These are phyloP conservation scores for Orchestia grillus DNA, from an alignment of 1,140 invertebrate species.

Conservation along the genomic window DNA sequence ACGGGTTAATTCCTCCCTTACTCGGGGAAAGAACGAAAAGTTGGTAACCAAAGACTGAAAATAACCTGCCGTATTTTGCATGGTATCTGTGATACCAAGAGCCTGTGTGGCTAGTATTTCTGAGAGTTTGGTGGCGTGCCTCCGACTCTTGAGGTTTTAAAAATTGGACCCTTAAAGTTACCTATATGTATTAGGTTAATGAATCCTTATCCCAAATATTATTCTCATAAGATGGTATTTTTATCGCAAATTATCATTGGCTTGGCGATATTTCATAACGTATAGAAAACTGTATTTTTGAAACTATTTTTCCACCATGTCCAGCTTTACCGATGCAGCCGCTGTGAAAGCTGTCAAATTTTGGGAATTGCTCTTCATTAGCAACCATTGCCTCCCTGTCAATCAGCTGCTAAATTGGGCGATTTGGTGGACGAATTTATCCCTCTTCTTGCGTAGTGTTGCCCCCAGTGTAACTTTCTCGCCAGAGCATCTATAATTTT, in stretches of 20 bases:
- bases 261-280: background rate
- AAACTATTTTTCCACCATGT: background rate
- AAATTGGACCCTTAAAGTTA: too few species aligned
- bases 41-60: background rate
- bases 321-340: background rate
- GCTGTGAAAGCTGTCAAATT: background rate
- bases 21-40: background rate
- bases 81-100: background rate
- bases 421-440: background rate
- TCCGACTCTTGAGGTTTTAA: too few species aligned
- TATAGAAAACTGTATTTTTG: background rate
- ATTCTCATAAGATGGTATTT: background rate
- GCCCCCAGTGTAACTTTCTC: too few species aligned
- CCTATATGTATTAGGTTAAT: background rate
- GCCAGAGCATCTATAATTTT: too few species aligned
- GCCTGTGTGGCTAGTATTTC: background rate
- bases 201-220: background rate
- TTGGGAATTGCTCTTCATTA: too few species aligned
- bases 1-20: background rate
- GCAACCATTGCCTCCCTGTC: background rate
- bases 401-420: background rate
- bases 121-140: background rate
- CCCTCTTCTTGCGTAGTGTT: background rate
- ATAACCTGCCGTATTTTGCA: background rate
- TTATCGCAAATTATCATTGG: conserved; percentile 1